Conservation (phyloP, 1,140 invertebrate genomes). For the Calephelis virginiensis region DNA sequence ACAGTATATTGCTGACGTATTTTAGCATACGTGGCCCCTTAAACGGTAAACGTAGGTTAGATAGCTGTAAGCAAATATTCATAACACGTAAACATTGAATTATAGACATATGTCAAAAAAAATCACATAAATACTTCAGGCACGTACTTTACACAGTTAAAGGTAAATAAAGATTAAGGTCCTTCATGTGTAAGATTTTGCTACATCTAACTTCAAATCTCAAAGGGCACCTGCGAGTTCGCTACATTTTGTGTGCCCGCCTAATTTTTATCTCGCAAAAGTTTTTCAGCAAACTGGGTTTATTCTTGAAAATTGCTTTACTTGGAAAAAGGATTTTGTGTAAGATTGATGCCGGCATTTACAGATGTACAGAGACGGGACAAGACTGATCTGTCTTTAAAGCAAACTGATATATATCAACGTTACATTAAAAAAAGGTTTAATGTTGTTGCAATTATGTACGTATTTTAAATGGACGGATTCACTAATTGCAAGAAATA, state of each 20-base stretch:
- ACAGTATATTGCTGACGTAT: too few relatives aligned
- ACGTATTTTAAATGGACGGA: too few relatives aligned
- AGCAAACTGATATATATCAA: neutral
- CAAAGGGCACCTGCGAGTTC: conserved; percentile 2
- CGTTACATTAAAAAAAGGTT: too few relatives aligned
- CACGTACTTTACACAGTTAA: neutral
- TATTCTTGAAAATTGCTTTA: neutral
- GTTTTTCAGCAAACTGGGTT: neutral
- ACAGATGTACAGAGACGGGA: neutral
- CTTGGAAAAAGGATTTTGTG: neutral
- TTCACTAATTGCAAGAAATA: too few relatives aligned
- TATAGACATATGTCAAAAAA: neutral
- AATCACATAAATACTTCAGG: neutral
- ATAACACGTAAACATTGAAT: neutral
- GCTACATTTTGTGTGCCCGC: conserved; percentile 2
- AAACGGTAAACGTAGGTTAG: too few relatives aligned
- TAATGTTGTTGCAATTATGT: too few relatives aligned
- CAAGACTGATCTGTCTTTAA: neutral
- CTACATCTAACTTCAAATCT: neutral
- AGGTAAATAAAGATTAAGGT: conserved; percentile 1
- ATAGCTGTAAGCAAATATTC: too few relatives aligned
- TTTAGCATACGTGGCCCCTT: too few relatives aligned
- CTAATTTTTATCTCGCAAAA: neutral
- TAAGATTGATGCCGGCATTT: neutral
- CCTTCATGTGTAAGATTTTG: neutral